Conservation (phyloP, 2,888 invertebrate species). For the Hecatera dysodea region DNA sequence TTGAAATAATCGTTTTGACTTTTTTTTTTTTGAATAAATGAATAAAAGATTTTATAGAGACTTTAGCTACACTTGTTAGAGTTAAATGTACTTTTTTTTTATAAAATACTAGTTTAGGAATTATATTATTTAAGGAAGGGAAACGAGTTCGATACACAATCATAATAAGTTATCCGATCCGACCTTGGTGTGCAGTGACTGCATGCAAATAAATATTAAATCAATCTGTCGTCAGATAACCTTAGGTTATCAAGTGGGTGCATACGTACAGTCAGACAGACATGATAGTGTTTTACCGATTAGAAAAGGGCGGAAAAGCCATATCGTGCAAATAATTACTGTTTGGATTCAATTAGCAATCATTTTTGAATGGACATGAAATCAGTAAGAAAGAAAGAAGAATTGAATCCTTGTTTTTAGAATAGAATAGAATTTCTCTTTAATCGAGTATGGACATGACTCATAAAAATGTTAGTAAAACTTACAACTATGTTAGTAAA, state of each 20-base stretch:
- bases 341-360: not conserved
- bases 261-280: conserved; percentile 33
- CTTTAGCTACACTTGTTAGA: not conserved
- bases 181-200: conserved; percentile 48
- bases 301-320: not conserved
- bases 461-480: no score
- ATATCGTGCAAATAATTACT: not conserved
- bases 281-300: not conserved
- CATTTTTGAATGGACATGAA: not conserved
- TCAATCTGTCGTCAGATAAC: conserved; percentile 47
- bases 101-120: not conserved
- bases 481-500: no score
- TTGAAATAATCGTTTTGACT: no score
- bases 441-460: no score
- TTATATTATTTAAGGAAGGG: conserved; percentile 10
- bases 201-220: conserved; percentile 50
- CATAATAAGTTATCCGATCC: conserved; percentile 14
- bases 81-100: no score
- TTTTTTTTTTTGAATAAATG: no score
- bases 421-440: no score
- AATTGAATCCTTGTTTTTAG: no score
- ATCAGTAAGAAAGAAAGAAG: not conserved
- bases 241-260: conserved; percentile 39
- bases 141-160: not conserved
- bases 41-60: no score